A percentile compares a stretch with the other conserved stretches of the same genome.
These are phyloP conservation scores for Trididemnum clinides DNA, from an alignment of 23 tunicate genomes.

Conservation along the genomic window DNA sequence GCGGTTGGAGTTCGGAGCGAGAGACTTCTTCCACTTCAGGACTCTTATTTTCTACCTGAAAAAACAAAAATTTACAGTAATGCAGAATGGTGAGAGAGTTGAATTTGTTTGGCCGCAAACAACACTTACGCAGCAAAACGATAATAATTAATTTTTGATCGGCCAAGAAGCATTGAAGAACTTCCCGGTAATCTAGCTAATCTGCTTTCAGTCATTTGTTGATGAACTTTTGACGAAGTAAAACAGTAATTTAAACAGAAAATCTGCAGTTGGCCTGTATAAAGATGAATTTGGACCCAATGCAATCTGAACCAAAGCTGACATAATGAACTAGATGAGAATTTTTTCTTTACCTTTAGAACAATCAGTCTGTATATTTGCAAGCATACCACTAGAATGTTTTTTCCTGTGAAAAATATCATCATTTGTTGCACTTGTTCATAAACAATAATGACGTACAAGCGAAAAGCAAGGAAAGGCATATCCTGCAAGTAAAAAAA, in stretches of 20 bases:
- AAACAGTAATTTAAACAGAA: too few relatives aligned
- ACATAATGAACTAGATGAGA: too few relatives aligned
- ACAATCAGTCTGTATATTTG: constrained; percentile 89
- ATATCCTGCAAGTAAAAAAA: constrained; percentile 79
- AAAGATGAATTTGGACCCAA: too few relatives aligned
- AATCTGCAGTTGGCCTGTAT: too few relatives aligned
- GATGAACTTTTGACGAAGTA: too few relatives aligned
- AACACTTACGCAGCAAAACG: neutral
- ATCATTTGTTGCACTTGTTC: constrained; percentile 92
- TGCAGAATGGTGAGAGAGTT: neutral
- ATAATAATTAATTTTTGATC: too few relatives aligned
- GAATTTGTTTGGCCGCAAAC: neutral
- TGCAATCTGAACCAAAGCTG: too few relatives aligned
- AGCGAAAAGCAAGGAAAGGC: constrained; percentile 89
- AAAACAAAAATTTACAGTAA: too few relatives aligned
- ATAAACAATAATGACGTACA: constrained; percentile 81
- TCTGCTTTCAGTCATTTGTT: too few relatives aligned
- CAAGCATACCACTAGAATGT: constrained; percentile 80
- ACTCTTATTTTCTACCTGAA: constrained; percentile 44
- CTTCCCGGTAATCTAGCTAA: too few relatives aligned
- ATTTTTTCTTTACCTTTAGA: constrained; percentile 86
- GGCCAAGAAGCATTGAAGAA: too few relatives aligned
- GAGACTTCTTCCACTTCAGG: neutral
- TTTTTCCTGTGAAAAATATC: constrained; percentile 93
- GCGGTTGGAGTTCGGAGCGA: constrained; percentile 66